Conservation (phyloP, 2,113 vertebrate species). For the Varanus salvator region DNA sequence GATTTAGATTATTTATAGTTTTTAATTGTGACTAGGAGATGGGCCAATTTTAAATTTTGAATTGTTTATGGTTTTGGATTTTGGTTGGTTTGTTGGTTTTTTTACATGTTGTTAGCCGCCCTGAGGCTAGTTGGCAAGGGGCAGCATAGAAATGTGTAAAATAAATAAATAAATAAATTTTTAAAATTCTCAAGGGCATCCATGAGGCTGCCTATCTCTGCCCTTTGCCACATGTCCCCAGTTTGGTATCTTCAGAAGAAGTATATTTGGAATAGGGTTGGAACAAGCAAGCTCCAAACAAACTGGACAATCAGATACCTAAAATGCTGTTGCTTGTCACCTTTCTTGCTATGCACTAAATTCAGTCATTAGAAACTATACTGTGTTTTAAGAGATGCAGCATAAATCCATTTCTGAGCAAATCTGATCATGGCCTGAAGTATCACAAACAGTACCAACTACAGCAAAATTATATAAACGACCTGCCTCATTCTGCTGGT, state of each 20-base stretch:
- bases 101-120: too few species aligned
- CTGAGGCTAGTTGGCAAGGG: too few species aligned
- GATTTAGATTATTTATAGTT: too few species aligned
- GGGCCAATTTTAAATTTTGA: too few species aligned
- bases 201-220: background rate
- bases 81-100: too few species aligned
- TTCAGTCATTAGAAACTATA: background rate
- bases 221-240: background rate
- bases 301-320: constrained; percentile 16
- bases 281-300: background rate
- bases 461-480: background rate
- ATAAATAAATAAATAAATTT: too few species aligned
- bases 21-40: too few species aligned
- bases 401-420: constrained; percentile 31
- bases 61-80: too few species aligned
- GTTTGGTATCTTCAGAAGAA: background rate
- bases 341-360: constrained; percentile 25
- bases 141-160: too few species aligned
- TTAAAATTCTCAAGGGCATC: too few species aligned
- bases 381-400: background rate
- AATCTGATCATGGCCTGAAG: constrained; percentile 5
- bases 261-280: too few species aligned
- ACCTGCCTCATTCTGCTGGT: constrained; percentile 13
- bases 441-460: constrained; percentile 13
- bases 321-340: constrained; percentile 5